Percentiles rank a stretch among this genome's conserved stretches.
phyloP scores from a whole-genome alignment of 2,113 vertebrate species.

The Aegithalos caudatus region DNA sequence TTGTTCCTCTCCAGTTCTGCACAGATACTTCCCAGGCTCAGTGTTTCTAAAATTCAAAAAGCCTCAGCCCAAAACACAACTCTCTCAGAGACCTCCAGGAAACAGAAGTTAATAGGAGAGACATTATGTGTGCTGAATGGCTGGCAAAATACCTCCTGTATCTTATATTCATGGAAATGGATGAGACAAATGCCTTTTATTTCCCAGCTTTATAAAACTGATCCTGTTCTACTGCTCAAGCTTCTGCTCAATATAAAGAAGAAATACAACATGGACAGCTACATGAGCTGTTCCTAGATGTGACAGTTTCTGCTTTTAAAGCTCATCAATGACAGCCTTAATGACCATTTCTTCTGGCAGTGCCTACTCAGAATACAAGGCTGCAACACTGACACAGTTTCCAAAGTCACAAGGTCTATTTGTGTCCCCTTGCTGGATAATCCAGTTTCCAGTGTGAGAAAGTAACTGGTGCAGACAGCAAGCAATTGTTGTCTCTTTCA shows the following conservation, averaged over 20 bases:
- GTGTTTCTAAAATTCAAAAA: not conserved
- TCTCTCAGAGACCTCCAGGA: not conserved
- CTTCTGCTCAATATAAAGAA: not conserved
- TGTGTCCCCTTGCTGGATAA: not conserved
- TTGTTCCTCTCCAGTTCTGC: not conserved
- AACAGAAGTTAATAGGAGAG: not conserved
- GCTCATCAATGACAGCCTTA: not conserved
- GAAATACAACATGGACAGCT: not conserved
- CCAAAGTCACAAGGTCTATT: slow-evolving; percentile 3
- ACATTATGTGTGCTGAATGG: not conserved
- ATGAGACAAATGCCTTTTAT: not conserved
- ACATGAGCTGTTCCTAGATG: not conserved
- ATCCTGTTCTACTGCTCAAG: not conserved
- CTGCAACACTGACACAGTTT: not conserved
- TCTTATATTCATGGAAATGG: not conserved
- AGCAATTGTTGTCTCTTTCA: slow-evolving; percentile 41
- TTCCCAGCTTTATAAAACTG: not conserved
- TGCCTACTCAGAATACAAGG: not conserved
- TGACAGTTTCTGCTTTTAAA: not conserved
- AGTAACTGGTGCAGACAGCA: slow-evolving; percentile 14
- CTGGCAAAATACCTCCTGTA: not conserved
- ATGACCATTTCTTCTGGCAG: not conserved
- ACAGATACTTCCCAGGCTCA: not conserved
- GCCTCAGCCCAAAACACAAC: not conserved
- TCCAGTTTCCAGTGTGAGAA: slow-evolving; percentile 20